These are phyloP conservation scores for Hormaphis cornu DNA, from an alignment of 1,140 invertebrate genomes.

Conservation along the genomic window DNA sequence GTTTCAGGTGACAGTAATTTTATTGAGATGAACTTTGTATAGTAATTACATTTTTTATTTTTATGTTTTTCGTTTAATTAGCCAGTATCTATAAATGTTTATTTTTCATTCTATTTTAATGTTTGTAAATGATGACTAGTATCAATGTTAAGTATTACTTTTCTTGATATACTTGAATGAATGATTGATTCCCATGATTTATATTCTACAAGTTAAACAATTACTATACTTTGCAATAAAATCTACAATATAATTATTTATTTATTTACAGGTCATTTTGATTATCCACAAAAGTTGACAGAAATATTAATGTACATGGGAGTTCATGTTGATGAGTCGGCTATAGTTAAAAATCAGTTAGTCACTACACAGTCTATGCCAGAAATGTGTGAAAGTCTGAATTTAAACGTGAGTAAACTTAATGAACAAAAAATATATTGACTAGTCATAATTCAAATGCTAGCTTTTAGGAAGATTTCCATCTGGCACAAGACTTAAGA, in stretches of 20 bases:
- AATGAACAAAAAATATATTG: not conserved
- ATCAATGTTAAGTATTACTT: too few species aligned
- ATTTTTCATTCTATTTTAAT: too few species aligned
- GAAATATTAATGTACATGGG: conserved; percentile 45
- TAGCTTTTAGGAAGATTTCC: too few species aligned
- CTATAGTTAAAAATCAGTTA: conserved; percentile 19
- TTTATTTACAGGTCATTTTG: conserved; percentile 46
- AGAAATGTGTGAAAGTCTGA: not conserved
- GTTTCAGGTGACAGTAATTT: conserved; percentile 43
- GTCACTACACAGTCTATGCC: conserved; percentile 11
- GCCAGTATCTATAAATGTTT: too few species aligned
- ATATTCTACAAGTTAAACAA: not conserved
- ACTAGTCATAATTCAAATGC: too few species aligned
- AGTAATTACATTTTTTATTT: too few species aligned
- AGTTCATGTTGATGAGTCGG: conserved; percentile 34
- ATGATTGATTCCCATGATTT: not conserved
- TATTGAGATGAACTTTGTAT: not conserved
- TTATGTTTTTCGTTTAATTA: too few species aligned
- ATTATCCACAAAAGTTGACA: conserved; percentile 56
- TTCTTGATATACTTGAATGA: too few species aligned
- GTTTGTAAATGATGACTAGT: too few species aligned
- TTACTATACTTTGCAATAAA: too few species aligned
- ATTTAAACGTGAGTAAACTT: not conserved
- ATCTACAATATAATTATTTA: conserved; percentile 36
- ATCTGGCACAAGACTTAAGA: too few species aligned